Percentiles rank a stretch among this genome's conserved stretches.
Conservation (phyloP, 2,888 invertebrate genomes). For the Isoperla grammatica region DNA sequence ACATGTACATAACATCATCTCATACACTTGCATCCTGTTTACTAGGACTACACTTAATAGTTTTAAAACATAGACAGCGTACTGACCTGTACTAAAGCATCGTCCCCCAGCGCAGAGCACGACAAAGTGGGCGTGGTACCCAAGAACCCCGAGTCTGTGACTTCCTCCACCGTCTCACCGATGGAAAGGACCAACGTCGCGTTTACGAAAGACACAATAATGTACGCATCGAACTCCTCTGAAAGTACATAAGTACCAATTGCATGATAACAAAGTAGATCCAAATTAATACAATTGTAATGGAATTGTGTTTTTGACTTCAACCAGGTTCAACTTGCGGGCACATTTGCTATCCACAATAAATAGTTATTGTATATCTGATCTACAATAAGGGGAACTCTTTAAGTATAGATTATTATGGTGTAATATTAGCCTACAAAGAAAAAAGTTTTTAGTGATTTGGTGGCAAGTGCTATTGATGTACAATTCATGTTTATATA, state of each 20-base stretch:
- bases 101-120: conserved; percentile 95
- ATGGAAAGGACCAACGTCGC: conserved; percentile 98
- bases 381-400: too few species aligned
- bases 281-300: too few species aligned
- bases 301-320: too few species aligned
- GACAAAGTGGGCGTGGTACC: conserved; percentile 98
- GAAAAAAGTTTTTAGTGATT: too few species aligned
- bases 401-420: too few species aligned
- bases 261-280: too few species aligned
- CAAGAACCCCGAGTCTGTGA: conserved; percentile 97
- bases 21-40: background rate
- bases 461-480: too few species aligned
- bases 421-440: too few species aligned
- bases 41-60: background rate
- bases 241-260: conserved; percentile 55
- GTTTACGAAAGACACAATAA: conserved; percentile 98
- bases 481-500: too few species aligned
- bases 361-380: too few species aligned
- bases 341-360: too few species aligned
- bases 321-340: too few species aligned
- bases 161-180: conserved; percentile 99
- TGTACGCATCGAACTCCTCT: conserved; percentile 99
- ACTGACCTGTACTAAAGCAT: conserved; percentile 89
- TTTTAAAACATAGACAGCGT: background rate
- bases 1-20: conserved; percentile 4